A percentile compares a stretch with the other conserved stretches of the same genome.
Evolutionary conservation across 2,797 vertebrate genomes (phyloP).

Genomic region (Sebastes paucispinis): DNA sequence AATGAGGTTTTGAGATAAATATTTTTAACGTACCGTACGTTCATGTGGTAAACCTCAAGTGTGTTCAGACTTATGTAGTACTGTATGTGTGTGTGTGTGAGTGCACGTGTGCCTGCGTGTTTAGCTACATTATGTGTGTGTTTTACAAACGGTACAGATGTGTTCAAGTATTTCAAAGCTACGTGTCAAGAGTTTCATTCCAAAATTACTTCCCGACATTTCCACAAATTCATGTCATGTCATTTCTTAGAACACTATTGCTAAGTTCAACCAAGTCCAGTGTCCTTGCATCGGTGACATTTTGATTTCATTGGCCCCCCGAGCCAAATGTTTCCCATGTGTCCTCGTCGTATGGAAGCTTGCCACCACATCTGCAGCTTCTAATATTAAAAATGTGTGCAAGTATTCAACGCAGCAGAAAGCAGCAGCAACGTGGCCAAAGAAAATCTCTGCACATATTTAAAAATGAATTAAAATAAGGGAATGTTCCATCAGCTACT

Average conservation of each 20-base stretch:
- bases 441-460: not conserved
- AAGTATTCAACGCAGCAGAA: not conserved
- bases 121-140: not conserved
- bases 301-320: not conserved
- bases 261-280: not conserved
- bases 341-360: not conserved
- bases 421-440: not conserved
- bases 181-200: conserved; percentile 17
- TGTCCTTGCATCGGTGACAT: not conserved
- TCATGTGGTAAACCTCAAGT: conserved; percentile 9
- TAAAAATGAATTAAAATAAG: not conserved
- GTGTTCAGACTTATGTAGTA: conserved; percentile 8
- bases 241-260: not conserved
- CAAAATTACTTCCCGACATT: not conserved
- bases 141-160: conserved; percentile 15
- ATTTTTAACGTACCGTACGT: not conserved
- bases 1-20: not conserved
- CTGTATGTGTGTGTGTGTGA: conserved; percentile 5
- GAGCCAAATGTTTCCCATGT: not conserved
- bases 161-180: not conserved
- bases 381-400: not conserved
- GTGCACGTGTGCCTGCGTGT: conserved; percentile 8
- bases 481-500: not conserved
- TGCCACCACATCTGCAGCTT: not conserved
- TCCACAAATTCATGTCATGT: not conserved